phyloP scores from a whole-genome alignment of 2,113 vertebrate genomes.

The Peromyscus californicus region DNA sequence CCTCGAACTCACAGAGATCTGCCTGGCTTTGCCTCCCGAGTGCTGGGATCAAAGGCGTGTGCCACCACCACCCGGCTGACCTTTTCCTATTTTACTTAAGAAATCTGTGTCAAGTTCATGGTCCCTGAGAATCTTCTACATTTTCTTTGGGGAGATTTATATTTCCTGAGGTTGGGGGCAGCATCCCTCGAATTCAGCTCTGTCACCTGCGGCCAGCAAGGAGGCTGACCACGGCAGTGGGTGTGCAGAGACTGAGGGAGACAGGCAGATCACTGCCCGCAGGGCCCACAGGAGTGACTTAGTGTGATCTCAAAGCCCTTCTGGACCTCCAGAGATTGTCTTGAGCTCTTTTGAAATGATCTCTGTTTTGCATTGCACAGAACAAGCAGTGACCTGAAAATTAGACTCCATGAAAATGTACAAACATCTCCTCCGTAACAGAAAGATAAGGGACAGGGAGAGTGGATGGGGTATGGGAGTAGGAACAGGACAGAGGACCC shows the following conservation, averaged over 20 bases:
- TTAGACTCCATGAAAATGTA: not conserved
- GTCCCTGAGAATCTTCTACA: not conserved
- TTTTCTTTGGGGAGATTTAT: not conserved
- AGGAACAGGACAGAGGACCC: not conserved
- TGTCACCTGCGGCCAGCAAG: not conserved
- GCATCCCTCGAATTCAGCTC: not conserved
- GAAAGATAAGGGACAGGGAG: not conserved
- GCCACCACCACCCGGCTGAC: not conserved
- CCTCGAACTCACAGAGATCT: no score
- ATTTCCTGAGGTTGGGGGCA: not conserved
- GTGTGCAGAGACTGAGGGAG: not conserved
- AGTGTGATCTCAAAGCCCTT: fast-evolving
- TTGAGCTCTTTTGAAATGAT: constrained; percentile 64
- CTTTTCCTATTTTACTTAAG: not conserved
- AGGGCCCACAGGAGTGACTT: not conserved
- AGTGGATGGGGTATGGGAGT: not conserved
- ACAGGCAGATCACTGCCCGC: fast-evolving
- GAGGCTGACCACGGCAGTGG: not conserved
- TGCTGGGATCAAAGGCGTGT: no score
- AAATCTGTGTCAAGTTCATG: not conserved
- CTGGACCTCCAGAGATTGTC: constrained; percentile 16
- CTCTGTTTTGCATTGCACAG: constrained; percentile 57
- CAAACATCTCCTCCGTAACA: not conserved
- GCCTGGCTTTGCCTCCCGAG: no score
- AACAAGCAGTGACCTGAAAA: not conserved